These are phyloP conservation scores for Rhinogobio ventralis DNA, from an alignment of 2,797 vertebrate genomes.

Conservation along the genomic window DNA sequence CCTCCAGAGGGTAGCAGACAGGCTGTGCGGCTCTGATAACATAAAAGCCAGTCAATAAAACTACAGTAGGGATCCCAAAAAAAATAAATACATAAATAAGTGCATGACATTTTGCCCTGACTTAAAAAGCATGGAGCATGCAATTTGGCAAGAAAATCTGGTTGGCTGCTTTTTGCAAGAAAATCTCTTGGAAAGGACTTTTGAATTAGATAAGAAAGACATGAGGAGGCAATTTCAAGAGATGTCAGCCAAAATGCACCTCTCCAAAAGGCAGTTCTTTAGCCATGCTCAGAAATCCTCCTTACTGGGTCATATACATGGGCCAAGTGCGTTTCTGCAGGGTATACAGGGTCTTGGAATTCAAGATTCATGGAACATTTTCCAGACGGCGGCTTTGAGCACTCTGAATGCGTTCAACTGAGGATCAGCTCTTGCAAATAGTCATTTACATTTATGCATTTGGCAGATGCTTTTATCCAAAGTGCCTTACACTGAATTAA, in stretches of 20 bases:
- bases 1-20: conserved; percentile 55
- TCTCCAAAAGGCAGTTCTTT: conserved; percentile 69
- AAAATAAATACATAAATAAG: background rate
- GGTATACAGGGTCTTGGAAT: conserved; percentile 10
- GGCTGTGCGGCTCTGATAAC: conserved; percentile 64
- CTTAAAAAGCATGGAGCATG: conserved; percentile 58
- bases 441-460: background rate
- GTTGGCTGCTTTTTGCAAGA: conserved; percentile 52
- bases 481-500: background rate
- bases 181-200: conserved; percentile 60
- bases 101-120: conserved; percentile 59
- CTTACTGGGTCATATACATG: conserved; percentile 42
- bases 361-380: conserved; percentile 40
- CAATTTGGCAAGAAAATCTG: conserved; percentile 61
- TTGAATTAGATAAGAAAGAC: conserved; percentile 76
- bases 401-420: background rate
- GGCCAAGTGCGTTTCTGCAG: conserved; percentile 39
- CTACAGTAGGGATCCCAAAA: conserved; percentile 47
- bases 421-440: background rate
- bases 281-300: conserved; percentile 55
- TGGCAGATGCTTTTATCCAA: background rate
- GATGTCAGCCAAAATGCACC: conserved; percentile 79
- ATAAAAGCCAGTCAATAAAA: conserved; percentile 61
- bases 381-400: conserved; percentile 29
- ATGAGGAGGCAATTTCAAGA: conserved; percentile 81